Conservation (phyloP, 2,797 vertebrate genomes). For the Lacerta bilineata region DNA sequence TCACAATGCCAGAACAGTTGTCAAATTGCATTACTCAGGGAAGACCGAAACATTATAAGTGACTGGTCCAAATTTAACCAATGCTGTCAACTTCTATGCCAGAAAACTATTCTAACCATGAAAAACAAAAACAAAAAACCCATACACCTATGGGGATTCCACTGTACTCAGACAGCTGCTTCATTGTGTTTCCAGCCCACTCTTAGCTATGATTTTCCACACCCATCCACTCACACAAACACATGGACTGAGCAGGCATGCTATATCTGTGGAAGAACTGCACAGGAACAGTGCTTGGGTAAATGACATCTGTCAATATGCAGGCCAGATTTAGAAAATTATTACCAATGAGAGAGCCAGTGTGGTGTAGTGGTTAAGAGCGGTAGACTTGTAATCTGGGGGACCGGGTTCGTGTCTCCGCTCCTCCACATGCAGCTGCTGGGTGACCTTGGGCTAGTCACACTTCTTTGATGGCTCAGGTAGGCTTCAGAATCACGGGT, state of each 20-base stretch:
- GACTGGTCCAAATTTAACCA: slow-evolving; percentile 30
- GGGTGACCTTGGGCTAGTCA: too few species aligned
- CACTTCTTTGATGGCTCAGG: too few species aligned
- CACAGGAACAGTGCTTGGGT: not conserved
- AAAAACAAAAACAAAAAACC: not conserved
- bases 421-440: too few species aligned
- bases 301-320: not conserved
- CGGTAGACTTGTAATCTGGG: too few species aligned
- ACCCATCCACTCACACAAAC: not conserved
- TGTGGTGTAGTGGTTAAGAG: too few species aligned
- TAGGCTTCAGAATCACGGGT: too few species aligned
- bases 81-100: slow-evolving; percentile 37
- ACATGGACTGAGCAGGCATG: not conserved
- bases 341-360: not conserved
- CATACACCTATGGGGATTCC: not conserved
- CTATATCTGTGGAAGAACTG: not conserved
- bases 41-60: slow-evolving; percentile 48
- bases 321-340: not conserved
- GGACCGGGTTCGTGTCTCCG: too few species aligned
- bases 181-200: not conserved
- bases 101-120: not conserved
- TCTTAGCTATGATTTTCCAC: not conserved
- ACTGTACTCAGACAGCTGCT: not conserved
- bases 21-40: slow-evolving; percentile 45
- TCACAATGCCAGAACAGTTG: slow-evolving; percentile 34